phyloP scores from a whole-genome alignment of 1,140 invertebrate genomes.

The Melitaea cinxia region DNA sequence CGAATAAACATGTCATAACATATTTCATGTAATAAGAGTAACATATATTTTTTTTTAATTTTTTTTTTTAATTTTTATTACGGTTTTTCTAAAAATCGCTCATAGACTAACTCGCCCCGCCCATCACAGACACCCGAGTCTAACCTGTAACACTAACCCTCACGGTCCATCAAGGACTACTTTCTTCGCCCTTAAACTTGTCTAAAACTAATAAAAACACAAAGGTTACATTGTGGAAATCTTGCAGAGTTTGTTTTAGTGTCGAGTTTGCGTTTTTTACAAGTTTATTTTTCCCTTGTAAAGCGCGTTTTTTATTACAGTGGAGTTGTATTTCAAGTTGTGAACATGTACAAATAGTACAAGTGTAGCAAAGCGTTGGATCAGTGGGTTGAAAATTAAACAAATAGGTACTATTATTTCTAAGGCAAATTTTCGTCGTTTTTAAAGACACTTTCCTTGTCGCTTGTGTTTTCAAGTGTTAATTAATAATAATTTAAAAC shows the following conservation, averaged over 20 bases:
- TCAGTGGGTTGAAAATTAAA: no score
- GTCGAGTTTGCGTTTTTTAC: neutral
- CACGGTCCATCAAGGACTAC: conserved; percentile 10
- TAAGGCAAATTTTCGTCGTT: no score
- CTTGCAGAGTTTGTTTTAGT: neutral
- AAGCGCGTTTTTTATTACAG: neutral
- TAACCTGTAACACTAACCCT: conserved; percentile 17
- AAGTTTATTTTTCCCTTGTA: neutral
- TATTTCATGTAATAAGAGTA: no score
- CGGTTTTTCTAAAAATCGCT: neutral
- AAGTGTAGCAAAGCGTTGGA: no score
- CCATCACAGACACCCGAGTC: neutral
- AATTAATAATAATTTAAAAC: no score
- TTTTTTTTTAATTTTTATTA: neutral
- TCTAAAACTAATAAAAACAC: conserved; percentile 22
- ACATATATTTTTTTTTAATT: no score
- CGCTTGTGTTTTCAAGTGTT: no score
- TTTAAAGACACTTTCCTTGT: no score
- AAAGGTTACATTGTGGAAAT: conserved; percentile 6
- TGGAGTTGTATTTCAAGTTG: neutral
- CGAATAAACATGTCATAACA: no score
- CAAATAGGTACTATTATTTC: no score
- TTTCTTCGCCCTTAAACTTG: conserved; percentile 20
- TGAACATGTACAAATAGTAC: no score
- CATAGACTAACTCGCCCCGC: neutral